Evolutionary conservation across 2,888 invertebrate genomes (phyloP), one percentile per base, ranked within the genome.

Genomic region (Pherbina coryleti): DNA sequence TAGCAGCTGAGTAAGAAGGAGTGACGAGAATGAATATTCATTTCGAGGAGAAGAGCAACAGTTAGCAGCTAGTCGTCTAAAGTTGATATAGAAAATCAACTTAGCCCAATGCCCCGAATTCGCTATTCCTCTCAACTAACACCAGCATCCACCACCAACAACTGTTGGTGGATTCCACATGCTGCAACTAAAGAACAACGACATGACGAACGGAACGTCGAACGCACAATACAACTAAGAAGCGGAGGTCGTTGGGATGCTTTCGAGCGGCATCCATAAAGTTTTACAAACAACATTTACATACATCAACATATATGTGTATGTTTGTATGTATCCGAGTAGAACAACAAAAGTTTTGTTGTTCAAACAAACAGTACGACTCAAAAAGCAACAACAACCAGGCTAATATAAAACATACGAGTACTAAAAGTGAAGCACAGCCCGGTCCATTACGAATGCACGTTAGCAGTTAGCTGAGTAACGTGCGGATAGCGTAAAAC

Each of bases 21-120:
- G 7, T 22, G 19, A 77, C 28, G 19, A 77, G 53, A 60, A 67
- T 53, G 53, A 22, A 67, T 60, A 69, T 11, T 44, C 44, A 44
- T 44, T 11, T 3, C 11, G 44, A 74, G 28, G 72, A 79, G 60
- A 80, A 67, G 22, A 79, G 74, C 76, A 77, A 69, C 57, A 73
- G 67, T 69, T 70, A 4, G 60, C 55, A 60, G 66, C 55, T 67
- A 79, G n/a, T n/a, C 77, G 71, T n/a, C 72, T 78, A 75, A 75
- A 78, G 79, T 81, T 81, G 77, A 80, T 79, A 79, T 75, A 78
- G 49, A 80, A 78, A 80, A 78, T 73, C 75, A 78, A 75, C 73
- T 80, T 81, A 82, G 81, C 81, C 83, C 80, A 82, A 78, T 83
- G 82, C 81, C 84, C 83, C 79, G 81, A 82, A 82, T 84, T 82